Conservation (phyloP, 2,797 vertebrate species). For the Schizopygopsis malacanthus region DNA sequence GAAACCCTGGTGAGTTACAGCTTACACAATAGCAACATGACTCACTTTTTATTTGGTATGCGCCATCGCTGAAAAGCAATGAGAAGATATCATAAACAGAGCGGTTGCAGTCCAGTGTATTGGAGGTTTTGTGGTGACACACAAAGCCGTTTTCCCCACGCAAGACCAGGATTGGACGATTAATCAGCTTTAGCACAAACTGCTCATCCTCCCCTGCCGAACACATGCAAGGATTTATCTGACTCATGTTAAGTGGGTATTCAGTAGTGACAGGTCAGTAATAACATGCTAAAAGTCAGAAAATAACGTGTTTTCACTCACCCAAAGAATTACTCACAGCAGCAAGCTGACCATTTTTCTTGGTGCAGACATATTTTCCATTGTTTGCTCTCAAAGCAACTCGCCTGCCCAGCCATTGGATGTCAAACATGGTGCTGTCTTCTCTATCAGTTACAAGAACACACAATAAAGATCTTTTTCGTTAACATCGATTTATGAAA, state of each 20-base stretch:
- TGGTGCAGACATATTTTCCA: slow-evolving; percentile 93
- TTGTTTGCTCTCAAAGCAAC: slow-evolving; percentile 92
- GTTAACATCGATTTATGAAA: not conserved
- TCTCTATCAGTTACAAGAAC: slow-evolving; percentile 73
- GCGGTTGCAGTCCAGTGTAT: slow-evolving; percentile 90
- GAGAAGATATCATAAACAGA: slow-evolving; percentile 94
- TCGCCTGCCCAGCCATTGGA: slow-evolving; percentile 89
- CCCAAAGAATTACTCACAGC: slow-evolving; percentile 89
- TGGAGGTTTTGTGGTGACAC: slow-evolving; percentile 91
- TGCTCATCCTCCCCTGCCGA: slow-evolving; percentile 87
- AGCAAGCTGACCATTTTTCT: slow-evolving; percentile 95
- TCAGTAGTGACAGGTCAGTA: not conserved
- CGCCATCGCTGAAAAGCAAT: slow-evolving; percentile 89
- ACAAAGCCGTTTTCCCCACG: slow-evolving; percentile 92
- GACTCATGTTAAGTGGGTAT: not conserved
- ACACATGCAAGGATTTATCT: not conserved
- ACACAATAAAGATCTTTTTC: not conserved
- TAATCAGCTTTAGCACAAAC: slow-evolving; percentile 93
- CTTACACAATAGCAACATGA: not conserved
- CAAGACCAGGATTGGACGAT: slow-evolving; percentile 93
- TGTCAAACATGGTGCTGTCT: slow-evolving; percentile 91
- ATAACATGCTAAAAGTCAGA: not conserved
- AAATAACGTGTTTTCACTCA: slow-evolving; percentile 68
- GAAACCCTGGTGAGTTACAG: not conserved
- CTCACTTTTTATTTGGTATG: slow-evolving; percentile 93